A percentile compares a stretch with the other conserved stretches of the same genome.
phyloP scores from a whole-genome alignment of 2,888 invertebrate genomes.

The Hemithea aestivaria region DNA sequence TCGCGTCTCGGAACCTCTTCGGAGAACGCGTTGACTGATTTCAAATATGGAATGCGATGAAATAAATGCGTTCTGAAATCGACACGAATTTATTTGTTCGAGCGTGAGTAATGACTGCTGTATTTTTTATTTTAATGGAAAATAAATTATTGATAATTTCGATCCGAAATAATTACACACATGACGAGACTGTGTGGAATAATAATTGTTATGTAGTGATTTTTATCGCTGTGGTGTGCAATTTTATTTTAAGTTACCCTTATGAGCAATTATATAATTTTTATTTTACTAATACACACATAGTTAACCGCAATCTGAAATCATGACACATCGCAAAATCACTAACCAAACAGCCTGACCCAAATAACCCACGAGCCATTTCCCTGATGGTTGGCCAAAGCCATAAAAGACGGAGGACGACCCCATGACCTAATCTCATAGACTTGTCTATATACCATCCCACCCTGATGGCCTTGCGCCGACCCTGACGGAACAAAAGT shows the following conservation, averaged over 20 bases:
- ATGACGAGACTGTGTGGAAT: too few relatives aligned
- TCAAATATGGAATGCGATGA: slow-evolving; percentile 42
- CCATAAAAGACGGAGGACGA: slow-evolving; percentile 41
- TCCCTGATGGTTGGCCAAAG: slow-evolving; percentile 22
- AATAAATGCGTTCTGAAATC: slow-evolving; percentile 50
- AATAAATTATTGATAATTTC: neutral
- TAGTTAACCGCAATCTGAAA: neutral
- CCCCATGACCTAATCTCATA: slow-evolving; percentile 51
- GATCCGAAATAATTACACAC: slow-evolving; percentile 2
- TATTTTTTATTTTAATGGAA: too few relatives aligned
- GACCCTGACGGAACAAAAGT: slow-evolving; percentile 56
- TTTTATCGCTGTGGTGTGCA: too few relatives aligned
- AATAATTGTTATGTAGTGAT: too few relatives aligned
- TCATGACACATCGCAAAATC: slow-evolving; percentile 8
- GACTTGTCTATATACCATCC: slow-evolving; percentile 2
- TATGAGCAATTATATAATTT: too few relatives aligned
- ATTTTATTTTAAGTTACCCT: too few relatives aligned
- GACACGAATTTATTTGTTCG: slow-evolving; percentile 38
- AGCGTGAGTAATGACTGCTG: slow-evolving; percentile 25
- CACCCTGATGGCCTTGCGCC: slow-evolving; percentile 41
- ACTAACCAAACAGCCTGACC: slow-evolving; percentile 21
- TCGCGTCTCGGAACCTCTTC: slow-evolving; percentile 47
- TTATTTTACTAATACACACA: too few relatives aligned
- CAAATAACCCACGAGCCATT: slow-evolving; percentile 24
- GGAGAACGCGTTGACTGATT: slow-evolving; percentile 46